A percentile compares a stretch with the other conserved stretches of the same genome.
phyloP scores from a whole-genome alignment of 2,113 vertebrate genomes.

The Cyanocitta stelleri region DNA sequence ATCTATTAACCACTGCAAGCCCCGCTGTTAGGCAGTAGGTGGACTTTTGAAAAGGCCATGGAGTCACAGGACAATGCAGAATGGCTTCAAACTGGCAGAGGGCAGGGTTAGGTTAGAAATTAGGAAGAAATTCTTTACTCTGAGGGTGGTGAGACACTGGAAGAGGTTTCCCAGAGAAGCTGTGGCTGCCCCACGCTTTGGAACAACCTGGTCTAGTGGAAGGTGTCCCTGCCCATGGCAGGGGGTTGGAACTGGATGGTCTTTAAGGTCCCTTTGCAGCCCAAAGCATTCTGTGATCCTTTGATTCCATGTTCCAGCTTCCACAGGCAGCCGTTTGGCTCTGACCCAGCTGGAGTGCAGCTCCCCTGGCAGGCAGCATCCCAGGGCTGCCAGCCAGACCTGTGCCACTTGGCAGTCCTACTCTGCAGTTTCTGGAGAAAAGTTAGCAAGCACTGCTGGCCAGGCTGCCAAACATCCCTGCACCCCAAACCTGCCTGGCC shows the following conservation, averaged over 20 bases:
- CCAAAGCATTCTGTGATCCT: neutral
- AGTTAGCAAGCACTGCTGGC: neutral
- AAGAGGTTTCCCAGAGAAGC: neutral
- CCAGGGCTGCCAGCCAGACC: conserved; percentile 2
- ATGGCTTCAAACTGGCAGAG: neutral
- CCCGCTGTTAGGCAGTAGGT: neutral
- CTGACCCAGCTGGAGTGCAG: neutral
- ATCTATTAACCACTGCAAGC: neutral
- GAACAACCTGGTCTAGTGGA: neutral
- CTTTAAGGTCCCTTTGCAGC: neutral
- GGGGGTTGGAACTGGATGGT: neutral
- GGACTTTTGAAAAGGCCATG: neutral
- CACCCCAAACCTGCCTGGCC: neutral
- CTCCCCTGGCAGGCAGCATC: neutral
- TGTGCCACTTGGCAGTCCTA: neutral
- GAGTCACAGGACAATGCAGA: neutral
- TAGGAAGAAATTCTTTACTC: neutral
- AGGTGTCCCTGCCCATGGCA: neutral
- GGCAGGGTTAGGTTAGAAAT: neutral
- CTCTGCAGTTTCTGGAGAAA: neutral
- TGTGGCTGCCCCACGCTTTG: neutral
- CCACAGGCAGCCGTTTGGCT: neutral
- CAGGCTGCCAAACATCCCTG: neutral
- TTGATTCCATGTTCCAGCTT: neutral
- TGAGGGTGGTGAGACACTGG: neutral